Conservation (phyloP, 2,888 invertebrate genomes). For the Protonemura montana region DNA sequence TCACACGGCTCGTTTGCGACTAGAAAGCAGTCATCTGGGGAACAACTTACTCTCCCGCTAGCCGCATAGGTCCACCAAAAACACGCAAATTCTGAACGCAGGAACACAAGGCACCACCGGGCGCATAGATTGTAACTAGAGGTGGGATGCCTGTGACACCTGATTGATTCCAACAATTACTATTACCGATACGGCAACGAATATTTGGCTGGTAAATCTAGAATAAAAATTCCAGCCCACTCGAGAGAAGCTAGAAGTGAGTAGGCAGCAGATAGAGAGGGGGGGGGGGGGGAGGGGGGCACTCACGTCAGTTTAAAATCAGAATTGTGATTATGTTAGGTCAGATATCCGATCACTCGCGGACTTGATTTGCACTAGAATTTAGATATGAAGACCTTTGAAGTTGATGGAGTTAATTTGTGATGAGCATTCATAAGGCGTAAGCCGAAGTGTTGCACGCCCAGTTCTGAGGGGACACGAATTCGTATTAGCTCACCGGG, state of each 20-base stretch:
- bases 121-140: neutral
- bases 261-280: neutral
- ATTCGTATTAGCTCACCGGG: neutral
- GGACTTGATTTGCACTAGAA: neutral
- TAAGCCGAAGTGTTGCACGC: constrained; percentile 44
- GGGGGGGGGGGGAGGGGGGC: neutral
- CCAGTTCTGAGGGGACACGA: constrained; percentile 42
- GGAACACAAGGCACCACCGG: neutral
- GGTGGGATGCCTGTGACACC: neutral
- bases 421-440: constrained; percentile 25
- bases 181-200: neutral
- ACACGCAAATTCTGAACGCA: neutral
- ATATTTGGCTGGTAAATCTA: neutral
- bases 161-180: neutral
- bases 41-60: neutral
- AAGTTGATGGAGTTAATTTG: neutral
- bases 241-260: neutral
- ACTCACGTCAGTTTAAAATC: neutral
- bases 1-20: neutral
- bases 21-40: neutral
- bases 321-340: neutral
- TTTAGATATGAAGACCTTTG: neutral
- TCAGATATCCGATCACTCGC: neutral
- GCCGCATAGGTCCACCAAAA: constrained; percentile 29
- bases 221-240: constrained; percentile 17